Percentiles rank a stretch among this genome's conserved stretches.
phyloP scores from a whole-genome alignment of 2,888 invertebrate genomes.

The Drosophila stalkeri region DNA sequence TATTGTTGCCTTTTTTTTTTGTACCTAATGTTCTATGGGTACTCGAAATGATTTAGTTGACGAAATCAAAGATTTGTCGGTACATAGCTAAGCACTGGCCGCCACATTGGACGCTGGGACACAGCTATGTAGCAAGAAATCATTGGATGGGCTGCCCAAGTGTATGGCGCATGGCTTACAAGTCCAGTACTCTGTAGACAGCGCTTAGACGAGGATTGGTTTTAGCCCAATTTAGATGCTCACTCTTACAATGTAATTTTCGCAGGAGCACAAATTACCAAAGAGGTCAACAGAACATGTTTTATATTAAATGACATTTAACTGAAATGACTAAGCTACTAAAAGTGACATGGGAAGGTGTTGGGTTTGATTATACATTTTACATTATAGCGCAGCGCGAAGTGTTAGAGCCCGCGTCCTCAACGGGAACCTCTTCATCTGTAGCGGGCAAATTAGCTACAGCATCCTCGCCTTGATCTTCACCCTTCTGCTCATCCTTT shows the following conservation, averaged over 20 bases:
- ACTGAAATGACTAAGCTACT: slow-evolving; percentile 28
- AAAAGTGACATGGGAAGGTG: slow-evolving; percentile 14
- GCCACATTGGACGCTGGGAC: no score
- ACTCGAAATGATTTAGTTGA: slow-evolving; percentile 20
- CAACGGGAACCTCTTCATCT: slow-evolving; percentile 31
- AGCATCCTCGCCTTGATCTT: slow-evolving; percentile 38
- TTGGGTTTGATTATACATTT: slow-evolving; percentile 12
- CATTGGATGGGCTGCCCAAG: slow-evolving; percentile 16
- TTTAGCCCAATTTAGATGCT: slow-evolving; percentile 18
- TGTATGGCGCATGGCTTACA: slow-evolving; percentile 8
- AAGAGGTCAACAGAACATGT: slow-evolving; percentile 39
- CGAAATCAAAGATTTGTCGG: slow-evolving; percentile 38
- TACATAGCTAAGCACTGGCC: slow-evolving; percentile 25
- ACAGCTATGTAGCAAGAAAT: slow-evolving; percentile 51
- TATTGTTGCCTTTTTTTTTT: slow-evolving; percentile 5
- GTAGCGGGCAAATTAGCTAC: slow-evolving; percentile 31
- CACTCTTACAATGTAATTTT: slow-evolving; percentile 58
- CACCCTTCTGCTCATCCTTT: slow-evolving; percentile 21
- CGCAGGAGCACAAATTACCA: slow-evolving; percentile 63
- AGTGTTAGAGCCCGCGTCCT: slow-evolving; percentile 53
- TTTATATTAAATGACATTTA: slow-evolving; percentile 36
- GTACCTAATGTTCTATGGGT: slow-evolving; percentile 35
- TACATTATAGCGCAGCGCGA: slow-evolving; percentile 67
- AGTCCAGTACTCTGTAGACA: slow-evolving; percentile 16
- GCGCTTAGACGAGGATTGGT: slow-evolving; percentile 20